phyloP scores from a whole-genome alignment of 1,140 invertebrate species.

The Anagrus nilaparvatae region DNA sequence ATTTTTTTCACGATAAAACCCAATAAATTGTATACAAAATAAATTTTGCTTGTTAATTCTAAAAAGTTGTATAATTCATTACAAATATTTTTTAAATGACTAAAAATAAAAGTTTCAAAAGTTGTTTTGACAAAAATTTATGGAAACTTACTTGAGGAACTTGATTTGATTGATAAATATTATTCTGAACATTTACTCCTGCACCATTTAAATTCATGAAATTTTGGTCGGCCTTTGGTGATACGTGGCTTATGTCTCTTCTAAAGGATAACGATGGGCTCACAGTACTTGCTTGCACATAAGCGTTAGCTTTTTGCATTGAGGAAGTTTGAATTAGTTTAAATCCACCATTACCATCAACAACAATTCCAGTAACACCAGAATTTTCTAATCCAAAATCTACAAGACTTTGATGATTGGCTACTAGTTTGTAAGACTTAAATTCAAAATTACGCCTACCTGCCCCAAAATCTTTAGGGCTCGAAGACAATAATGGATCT shows the following conservation, averaged over 20 bases:
- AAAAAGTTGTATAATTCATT: no score
- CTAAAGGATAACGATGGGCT: slow-evolving; percentile 36
- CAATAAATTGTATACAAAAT: no score
- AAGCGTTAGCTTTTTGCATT: slow-evolving; percentile 41
- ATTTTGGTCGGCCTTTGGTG: no score
- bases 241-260: slow-evolving; percentile 20
- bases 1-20: no score
- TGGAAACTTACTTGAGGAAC: slow-evolving; percentile 18
- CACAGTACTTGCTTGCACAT: slow-evolving; percentile 35
- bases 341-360: slow-evolving; percentile 54
- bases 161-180: slow-evolving; percentile 21
- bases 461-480: slow-evolving; percentile 63
- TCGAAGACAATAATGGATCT: slow-evolving; percentile 70
- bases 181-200: slow-evolving; percentile 24
- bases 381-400: slow-evolving; percentile 46
- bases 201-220: slow-evolving; percentile 20
- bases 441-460: slow-evolving; percentile 52
- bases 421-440: slow-evolving; percentile 47
- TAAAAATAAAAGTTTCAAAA: no score
- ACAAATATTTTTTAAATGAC: no score
- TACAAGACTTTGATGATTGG: slow-evolving; percentile 49
- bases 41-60: no score
- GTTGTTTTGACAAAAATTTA: no score
- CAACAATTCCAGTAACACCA: slow-evolving; percentile 49
- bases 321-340: slow-evolving; percentile 50